Evolutionary conservation across 2,888 invertebrate genomes (phyloP), one percentile per base, ranked within the genome.

Genomic region (Pachydiplax longipennis): DNA sequence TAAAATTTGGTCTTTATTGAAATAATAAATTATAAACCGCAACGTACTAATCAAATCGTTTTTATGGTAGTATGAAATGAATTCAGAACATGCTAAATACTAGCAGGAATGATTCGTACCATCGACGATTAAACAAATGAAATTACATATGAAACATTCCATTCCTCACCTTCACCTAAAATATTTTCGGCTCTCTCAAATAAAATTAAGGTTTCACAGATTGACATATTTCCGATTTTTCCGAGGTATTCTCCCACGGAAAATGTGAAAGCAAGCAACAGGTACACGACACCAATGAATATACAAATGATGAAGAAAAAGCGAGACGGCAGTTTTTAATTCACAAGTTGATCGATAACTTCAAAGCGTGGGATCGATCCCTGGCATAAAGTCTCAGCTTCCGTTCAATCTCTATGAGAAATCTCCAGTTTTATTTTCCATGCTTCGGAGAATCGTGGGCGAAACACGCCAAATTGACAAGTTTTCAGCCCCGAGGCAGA

Each of bases 391-490:
- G 10, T 10, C 35, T 31, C 58, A 53, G 31, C 83, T 83, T 87
- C 37, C 22, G 37, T 61, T 87, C 87, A 22, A 87, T 87, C 87
- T 61, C 87, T 15, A 61, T 35, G 87, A 61, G 37, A 37, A 58
- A 87, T 87, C 31, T 87, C 35, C 15, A 10, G 8, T 73, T 53
- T 61, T 61, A 37, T 87, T 61, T 37, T 61, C 6, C 22, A 40
- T 87, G 22, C 83, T 61, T 18, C n/a, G 61, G 61, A 22, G 65
- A 37, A 65, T 83, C 58, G 58, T 35, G 83, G n/a, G 61, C 87
- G 87, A 87, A 87, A 87, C 87, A 87, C 37, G 87, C 87, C 61
- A 87, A 87, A 87, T 87, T 87, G 87, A 87, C 87, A 87, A 65
- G 61, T 87, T 87, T 87, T 61, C 65, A 87, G n/a, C 87, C 22